A percentile compares a stretch with the other conserved stretches of the same genome.
These are phyloP conservation scores for Penaeus chinensis DNA, from an alignment of 1,140 invertebrate species.

Conservation along the genomic window DNA sequence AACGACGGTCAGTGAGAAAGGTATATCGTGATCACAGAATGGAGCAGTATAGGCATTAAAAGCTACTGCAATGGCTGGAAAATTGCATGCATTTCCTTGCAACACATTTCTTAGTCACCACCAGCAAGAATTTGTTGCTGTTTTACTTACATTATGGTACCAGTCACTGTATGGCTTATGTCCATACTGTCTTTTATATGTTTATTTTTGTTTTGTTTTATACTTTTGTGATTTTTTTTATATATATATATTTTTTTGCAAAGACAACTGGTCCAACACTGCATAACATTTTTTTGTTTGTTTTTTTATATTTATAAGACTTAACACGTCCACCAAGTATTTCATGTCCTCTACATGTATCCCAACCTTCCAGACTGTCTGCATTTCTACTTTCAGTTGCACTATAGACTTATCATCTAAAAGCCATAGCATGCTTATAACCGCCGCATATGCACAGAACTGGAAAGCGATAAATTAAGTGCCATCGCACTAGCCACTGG, in stretches of 20 bases:
- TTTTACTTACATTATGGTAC: too few species aligned
- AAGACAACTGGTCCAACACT: too few species aligned
- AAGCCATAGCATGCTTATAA: constrained; percentile 16
- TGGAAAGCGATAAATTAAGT: too few species aligned
- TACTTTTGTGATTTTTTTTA: not conserved
- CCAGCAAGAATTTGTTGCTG: constrained; percentile 6
- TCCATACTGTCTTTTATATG: too few species aligned
- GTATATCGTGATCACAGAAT: constrained; percentile 55
- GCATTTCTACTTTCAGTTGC: constrained; percentile 23
- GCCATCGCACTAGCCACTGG: too few species aligned
- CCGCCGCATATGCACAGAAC: not conserved
- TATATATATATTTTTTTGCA: not conserved
- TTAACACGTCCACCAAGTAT: too few species aligned
- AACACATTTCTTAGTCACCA: constrained; percentile 2
- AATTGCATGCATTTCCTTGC: constrained; percentile 36
- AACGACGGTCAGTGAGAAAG: constrained; percentile 41
- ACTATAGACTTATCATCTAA: constrained; percentile 27
- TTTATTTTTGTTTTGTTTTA: too few species aligned
- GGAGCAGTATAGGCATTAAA: constrained; percentile 33
- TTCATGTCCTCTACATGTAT: not conserved
- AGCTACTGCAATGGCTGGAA: constrained; percentile 43
- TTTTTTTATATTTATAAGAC: too few species aligned
- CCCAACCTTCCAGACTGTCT: constrained; percentile 6
- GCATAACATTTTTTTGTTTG: too few species aligned
- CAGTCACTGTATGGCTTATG: too few species aligned